Conservation (phyloP, 2,888 invertebrate species). For the Tachina lurida region DNA sequence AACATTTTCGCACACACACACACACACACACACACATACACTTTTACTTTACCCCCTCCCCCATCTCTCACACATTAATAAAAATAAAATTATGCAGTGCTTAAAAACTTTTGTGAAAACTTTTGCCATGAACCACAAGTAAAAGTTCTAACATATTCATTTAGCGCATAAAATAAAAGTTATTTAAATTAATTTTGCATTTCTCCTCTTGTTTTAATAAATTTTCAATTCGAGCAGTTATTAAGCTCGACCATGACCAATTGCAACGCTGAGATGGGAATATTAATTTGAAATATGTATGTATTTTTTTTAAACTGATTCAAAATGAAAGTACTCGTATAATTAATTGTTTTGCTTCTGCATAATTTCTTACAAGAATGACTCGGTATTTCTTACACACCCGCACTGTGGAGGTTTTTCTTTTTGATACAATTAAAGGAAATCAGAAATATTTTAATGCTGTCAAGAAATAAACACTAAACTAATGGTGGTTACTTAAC, state of each 20-base stretch:
- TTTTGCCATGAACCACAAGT: neutral
- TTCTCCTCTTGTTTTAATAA: neutral
- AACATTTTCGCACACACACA: neutral
- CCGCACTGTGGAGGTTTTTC: too few species aligned
- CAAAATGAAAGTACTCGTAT: neutral
- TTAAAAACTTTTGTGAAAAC: constrained; percentile 5
- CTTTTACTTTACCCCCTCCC: neutral
- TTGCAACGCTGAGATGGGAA: neutral
- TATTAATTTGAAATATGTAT: neutral
- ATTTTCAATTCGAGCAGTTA: neutral
- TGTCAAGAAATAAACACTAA: too few species aligned
- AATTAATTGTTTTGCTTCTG: neutral
- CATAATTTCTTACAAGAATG: too few species aligned
- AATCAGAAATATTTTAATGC: too few species aligned
- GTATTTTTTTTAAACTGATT: neutral
- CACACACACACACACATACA: neutral
- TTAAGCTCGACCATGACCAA: constrained; percentile 27
- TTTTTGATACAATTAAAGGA: too few species aligned
- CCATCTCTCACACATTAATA: neutral
- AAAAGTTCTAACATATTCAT: neutral
- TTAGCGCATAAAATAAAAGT: constrained; percentile 13
- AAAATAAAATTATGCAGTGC: constrained; percentile 18
- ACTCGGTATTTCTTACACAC: too few species aligned
- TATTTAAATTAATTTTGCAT: constrained; percentile 12
- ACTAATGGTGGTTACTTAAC: too few species aligned